Evolutionary conservation across 2,797 vertebrate species (phyloP).

Genomic region (Podarcis lilfordi): DNA sequence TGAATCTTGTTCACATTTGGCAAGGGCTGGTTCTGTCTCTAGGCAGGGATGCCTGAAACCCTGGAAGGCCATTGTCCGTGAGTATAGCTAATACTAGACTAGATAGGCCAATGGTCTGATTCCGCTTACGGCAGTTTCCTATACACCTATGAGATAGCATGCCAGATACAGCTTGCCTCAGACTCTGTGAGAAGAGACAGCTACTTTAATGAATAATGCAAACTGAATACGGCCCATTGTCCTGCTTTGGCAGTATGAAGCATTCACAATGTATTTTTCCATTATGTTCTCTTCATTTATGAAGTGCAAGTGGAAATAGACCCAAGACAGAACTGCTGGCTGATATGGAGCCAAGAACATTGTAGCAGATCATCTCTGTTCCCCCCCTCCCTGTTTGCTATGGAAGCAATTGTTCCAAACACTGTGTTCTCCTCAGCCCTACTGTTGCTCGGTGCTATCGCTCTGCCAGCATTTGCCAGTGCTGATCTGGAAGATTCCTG

Average conservation of each 20-base stretch:
- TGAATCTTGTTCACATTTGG: no score
- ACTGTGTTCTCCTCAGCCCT: neutral
- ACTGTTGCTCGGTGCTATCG: neutral
- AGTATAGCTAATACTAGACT: neutral
- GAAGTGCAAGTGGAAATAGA: neutral
- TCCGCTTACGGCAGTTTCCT: no score
- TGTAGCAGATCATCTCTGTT: neutral
- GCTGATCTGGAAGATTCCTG: neutral
- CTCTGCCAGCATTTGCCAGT: neutral
- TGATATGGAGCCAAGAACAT: neutral
- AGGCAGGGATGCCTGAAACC: neutral
- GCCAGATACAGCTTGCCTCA: neutral
- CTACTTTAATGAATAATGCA: neutral
- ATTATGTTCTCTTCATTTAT: constrained; percentile 18
- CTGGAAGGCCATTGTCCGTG: neutral
- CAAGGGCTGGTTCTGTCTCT: neutral
- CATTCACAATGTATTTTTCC: neutral
- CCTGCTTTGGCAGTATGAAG: neutral
- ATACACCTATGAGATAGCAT: neutral
- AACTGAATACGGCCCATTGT: neutral
- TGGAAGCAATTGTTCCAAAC: neutral
- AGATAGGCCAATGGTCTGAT: neutral
- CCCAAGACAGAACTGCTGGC: constrained; percentile 1
- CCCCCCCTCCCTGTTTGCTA: neutral
- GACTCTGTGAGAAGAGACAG: neutral